Evolutionary conservation across 2,797 vertebrate genomes (phyloP).

Genomic region (Lepus townsendii): DNA sequence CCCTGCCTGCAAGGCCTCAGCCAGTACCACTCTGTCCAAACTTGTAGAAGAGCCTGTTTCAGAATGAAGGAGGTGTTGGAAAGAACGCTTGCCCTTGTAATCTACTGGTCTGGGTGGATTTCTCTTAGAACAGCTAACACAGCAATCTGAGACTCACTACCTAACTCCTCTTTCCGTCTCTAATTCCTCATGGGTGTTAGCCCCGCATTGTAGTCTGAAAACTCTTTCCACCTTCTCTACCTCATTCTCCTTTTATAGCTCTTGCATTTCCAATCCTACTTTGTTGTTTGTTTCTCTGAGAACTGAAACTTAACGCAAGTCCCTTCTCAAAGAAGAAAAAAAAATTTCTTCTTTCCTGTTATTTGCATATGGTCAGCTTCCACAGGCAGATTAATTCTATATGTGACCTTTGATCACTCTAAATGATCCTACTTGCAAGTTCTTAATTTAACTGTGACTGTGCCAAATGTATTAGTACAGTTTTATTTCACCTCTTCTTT

Average conservation of each 20-base stretch:
- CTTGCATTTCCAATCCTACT: background rate
- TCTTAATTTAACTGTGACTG: constrained; percentile 60
- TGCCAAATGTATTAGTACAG: background rate
- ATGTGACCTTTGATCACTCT: background rate
- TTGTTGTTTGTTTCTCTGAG: background rate
- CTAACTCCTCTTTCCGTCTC: background rate
- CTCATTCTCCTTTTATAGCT: background rate
- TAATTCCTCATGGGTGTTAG: background rate
- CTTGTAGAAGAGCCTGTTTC: background rate
- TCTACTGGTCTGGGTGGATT: background rate
- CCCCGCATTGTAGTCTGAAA: background rate
- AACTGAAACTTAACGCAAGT: background rate
- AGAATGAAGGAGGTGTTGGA: background rate
- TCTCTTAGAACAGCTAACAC: background rate
- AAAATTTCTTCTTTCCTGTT: background rate
- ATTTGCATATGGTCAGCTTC: background rate
- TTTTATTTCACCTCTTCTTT: constrained; percentile 66
- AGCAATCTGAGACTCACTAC: background rate
- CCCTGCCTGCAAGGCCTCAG: background rate
- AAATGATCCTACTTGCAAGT: constrained; percentile 40
- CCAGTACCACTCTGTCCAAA: background rate
- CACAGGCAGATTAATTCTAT: background rate
- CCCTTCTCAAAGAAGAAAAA: background rate
- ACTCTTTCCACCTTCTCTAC: background rate
- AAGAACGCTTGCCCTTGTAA: background rate